A percentile compares a stretch with the other conserved stretches of the same genome.
phyloP scores from a whole-genome alignment of 2,888 invertebrate species.

The Polylopha cassiicola region DNA sequence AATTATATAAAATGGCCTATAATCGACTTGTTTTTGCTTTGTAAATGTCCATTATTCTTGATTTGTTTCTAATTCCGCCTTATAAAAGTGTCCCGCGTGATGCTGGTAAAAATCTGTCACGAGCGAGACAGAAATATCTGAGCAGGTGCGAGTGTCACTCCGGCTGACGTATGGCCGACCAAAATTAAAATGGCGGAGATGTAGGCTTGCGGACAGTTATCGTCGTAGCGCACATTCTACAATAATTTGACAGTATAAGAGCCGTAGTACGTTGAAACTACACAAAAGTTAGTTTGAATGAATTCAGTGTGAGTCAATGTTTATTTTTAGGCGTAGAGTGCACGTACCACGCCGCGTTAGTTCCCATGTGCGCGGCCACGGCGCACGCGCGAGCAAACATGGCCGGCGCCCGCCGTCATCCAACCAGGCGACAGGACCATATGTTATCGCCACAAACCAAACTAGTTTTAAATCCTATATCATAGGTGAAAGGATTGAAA shows the following conservation, averaged over 20 bases:
- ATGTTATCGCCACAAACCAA: slow-evolving; percentile 1
- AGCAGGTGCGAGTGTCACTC: too few relatives aligned
- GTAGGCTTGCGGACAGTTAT: slow-evolving; percentile 51
- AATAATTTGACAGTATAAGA: slow-evolving; percentile 49
- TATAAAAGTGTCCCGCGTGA: slow-evolving; percentile 62
- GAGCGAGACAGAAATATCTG: slow-evolving; percentile 53
- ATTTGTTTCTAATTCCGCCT: slow-evolving; percentile 64
- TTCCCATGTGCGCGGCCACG: slow-evolving; percentile 33
- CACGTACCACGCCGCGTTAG: slow-evolving; percentile 18
- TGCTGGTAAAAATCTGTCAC: slow-evolving; percentile 57
- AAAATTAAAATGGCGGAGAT: slow-evolving; percentile 57
- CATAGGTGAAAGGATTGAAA: not conserved
- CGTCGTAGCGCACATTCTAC: slow-evolving; percentile 48
- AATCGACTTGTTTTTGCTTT: slow-evolving; percentile 71
- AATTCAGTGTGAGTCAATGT: slow-evolving; percentile 38
- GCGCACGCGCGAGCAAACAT: slow-evolving; percentile 72
- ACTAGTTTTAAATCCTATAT: slow-evolving; percentile 5
- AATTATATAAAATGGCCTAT: slow-evolving; percentile 68
- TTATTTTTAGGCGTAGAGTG: slow-evolving; percentile 31
- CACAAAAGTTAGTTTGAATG: slow-evolving; percentile 45
- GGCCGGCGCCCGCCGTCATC: slow-evolving; percentile 59
- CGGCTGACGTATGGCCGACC: slow-evolving; percentile 41
- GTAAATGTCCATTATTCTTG: slow-evolving; percentile 60
- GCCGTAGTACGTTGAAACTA: slow-evolving; percentile 40
- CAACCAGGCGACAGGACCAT: slow-evolving; percentile 42